A percentile compares a stretch with the other conserved stretches of the same genome.
phyloP scores from a whole-genome alignment of 2,797 vertebrate species.

The Heterohyrax brucei region DNA sequence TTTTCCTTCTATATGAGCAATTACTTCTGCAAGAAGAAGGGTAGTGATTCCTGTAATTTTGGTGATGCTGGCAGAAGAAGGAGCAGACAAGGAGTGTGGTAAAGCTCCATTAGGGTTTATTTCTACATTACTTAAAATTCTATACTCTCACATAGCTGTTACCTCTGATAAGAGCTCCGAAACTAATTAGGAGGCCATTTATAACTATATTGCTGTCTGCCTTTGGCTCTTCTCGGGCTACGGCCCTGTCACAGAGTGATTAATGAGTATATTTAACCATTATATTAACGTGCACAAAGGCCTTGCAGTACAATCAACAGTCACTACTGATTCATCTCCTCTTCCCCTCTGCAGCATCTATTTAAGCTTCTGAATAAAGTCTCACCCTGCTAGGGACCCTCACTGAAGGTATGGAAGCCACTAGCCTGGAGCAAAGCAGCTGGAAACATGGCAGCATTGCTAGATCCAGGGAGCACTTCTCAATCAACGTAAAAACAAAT shows the following conservation, averaged over 20 bases:
- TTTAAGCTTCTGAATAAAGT: background rate
- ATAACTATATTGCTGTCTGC: background rate
- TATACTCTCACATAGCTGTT: background rate
- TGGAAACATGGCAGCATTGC: background rate
- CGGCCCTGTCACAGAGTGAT: constrained; percentile 10
- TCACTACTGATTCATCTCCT: background rate
- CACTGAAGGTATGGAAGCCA: background rate
- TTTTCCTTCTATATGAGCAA: background rate
- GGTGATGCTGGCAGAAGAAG: constrained; percentile 26
- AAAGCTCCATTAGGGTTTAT: constrained; percentile 54
- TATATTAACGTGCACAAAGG: constrained; percentile 67
- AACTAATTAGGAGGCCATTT: constrained; percentile 65
- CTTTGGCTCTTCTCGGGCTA: constrained; percentile 3
- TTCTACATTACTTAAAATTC: constrained; percentile 54
- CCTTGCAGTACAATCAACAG: constrained; percentile 5
- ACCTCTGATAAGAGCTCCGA: background rate
- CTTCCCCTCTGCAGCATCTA: background rate
- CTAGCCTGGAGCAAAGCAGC: background rate
- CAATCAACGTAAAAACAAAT: constrained; percentile 66
- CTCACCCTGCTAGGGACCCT: background rate
- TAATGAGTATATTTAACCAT: constrained; percentile 64
- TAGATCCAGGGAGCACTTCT: constrained; percentile 1
- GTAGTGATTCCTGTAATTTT: constrained; percentile 20
- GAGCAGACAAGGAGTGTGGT: background rate
- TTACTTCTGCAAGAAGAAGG: constrained; percentile 32